These are phyloP conservation scores for Oxyruncus cristatus DNA, from an alignment of 2,113 vertebrate genomes.

Conservation along the genomic window DNA sequence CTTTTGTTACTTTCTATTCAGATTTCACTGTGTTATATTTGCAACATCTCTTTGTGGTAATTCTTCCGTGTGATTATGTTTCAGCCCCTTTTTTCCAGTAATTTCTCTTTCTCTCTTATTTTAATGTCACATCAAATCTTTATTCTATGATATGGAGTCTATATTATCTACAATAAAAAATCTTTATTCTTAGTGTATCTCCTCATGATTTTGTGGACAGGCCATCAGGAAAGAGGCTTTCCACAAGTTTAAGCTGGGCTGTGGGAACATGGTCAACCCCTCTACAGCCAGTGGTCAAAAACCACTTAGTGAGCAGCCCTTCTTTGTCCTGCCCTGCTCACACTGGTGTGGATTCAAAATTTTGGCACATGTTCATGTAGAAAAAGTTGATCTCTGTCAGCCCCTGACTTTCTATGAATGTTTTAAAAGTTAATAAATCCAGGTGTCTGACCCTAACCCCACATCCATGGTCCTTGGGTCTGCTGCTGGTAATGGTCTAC, in stretches of 20 bases:
- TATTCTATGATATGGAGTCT: neutral
- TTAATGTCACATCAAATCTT: neutral
- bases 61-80: neutral
- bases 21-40: neutral
- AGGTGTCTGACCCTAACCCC: neutral
- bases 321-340: neutral
- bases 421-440: neutral
- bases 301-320: rapidly evolving
- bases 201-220: neutral
- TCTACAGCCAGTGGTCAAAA: neutral
- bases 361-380: rapidly evolving
- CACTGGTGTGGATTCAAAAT: neutral
- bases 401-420: neutral
- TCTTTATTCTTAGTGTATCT: neutral
- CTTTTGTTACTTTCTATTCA: neutral
- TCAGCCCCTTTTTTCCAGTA: neutral
- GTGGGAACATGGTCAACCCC: rapidly evolving
- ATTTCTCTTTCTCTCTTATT: neutral
- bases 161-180: neutral
- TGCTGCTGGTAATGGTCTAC: neutral
- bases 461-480: neutral
- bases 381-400: neutral
- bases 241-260: neutral
- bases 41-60: neutral
- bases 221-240: neutral